Percentiles rank a stretch among this genome's conserved stretches.
phyloP scores from a whole-genome alignment of 2,113 vertebrate genomes.

The Lepidothrix coronata region DNA sequence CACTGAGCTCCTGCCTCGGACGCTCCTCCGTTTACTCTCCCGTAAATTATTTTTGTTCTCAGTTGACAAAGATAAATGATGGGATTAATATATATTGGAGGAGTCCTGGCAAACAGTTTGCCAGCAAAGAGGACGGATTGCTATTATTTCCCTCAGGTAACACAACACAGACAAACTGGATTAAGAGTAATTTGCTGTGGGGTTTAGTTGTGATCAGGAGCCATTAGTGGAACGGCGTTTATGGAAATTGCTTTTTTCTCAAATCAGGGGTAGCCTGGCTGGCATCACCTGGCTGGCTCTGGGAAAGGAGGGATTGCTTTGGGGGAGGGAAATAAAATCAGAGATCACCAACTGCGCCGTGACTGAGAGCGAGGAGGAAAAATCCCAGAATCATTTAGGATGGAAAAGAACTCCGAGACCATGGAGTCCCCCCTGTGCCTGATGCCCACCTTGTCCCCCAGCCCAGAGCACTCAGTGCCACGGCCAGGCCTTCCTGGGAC shows the following conservation, averaged over 20 bases:
- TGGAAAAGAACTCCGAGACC: background rate
- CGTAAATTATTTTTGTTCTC: conserved; percentile 91
- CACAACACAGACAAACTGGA: conserved; percentile 88
- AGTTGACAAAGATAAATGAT: conserved; percentile 98
- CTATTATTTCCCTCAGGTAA: conserved; percentile 98
- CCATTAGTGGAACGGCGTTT: conserved; percentile 89
- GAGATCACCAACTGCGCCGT: background rate
- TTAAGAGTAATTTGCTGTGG: conserved; percentile 96
- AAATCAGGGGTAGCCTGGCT: conserved; percentile 80
- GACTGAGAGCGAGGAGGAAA: background rate
- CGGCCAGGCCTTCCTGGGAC: background rate
- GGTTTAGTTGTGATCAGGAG: conserved; percentile 90
- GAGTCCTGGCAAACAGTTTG: conserved; percentile 82
- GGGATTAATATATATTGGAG: conserved; percentile 99
- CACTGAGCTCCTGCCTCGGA: conserved; percentile 75
- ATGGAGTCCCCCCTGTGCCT: no score
- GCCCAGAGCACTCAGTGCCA: background rate
- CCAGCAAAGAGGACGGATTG: conserved; percentile 77
- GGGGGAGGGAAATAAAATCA: conserved; percentile 14
- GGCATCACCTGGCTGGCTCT: conserved; percentile 57
- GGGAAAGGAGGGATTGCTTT: background rate
- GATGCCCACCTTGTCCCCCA: background rate
- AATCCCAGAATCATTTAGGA: background rate
- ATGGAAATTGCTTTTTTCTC: conserved; percentile 87
- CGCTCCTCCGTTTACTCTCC: conserved; percentile 88